Conservation (phyloP, 2,888 invertebrate genomes). For the Amphipyra tragopoginis region DNA sequence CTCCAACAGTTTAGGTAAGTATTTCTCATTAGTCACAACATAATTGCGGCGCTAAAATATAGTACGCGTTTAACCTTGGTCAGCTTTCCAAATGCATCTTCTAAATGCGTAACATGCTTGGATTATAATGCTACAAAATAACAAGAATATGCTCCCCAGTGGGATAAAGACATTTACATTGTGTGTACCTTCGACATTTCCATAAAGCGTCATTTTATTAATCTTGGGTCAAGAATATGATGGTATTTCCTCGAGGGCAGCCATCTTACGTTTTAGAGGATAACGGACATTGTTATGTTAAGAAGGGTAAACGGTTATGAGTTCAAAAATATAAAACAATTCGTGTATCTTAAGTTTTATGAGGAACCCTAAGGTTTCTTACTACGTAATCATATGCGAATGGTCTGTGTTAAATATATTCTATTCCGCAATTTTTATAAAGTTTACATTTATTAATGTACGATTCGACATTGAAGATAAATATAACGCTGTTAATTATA, state of each 20-base stretch:
- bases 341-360: slow-evolving; percentile 43
- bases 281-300: slow-evolving; percentile 58
- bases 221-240: slow-evolving; percentile 57
- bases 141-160: slow-evolving; percentile 1
- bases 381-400: slow-evolving; percentile 20
- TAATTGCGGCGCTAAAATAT: slow-evolving; percentile 29
- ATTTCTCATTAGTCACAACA: slow-evolving; percentile 45
- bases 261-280: slow-evolving; percentile 44
- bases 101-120: neutral
- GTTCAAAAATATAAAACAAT: slow-evolving; percentile 50
- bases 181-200: slow-evolving; percentile 31
- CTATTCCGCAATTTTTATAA: slow-evolving; percentile 29
- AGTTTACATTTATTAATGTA: slow-evolving; percentile 47
- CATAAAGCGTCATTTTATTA: slow-evolving; percentile 50
- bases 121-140: slow-evolving; percentile 2
- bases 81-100: slow-evolving; percentile 11
- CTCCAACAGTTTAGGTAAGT: slow-evolving; percentile 22
- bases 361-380: slow-evolving; percentile 20
- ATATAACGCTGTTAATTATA: slow-evolving; percentile 28
- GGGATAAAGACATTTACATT: slow-evolving; percentile 15
- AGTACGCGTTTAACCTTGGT: slow-evolving; percentile 17
- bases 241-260: slow-evolving; percentile 49
- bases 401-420: slow-evolving; percentile 15
- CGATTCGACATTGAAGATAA: slow-evolving; percentile 44
- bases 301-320: slow-evolving; percentile 57